Evolutionary conservation across 2,113 vertebrate species (phyloP), one percentile per base, ranked within the genome.

Genomic region (Rhadina sibilatrix): DNA sequence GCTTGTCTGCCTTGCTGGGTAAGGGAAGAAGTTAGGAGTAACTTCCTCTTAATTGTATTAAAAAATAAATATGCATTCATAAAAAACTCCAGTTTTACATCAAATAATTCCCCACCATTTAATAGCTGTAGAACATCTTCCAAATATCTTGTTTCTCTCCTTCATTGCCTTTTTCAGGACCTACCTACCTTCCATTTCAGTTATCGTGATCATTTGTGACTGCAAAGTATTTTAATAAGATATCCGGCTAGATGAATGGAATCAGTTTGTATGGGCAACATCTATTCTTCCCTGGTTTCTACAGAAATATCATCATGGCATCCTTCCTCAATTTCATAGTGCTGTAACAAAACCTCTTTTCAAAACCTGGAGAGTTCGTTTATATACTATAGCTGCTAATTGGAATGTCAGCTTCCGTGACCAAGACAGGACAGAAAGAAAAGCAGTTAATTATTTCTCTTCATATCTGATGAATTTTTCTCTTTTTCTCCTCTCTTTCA

Each of bases 391-490:
- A 91, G 93, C 92, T 95, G 89, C 97, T 98, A 98, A 98, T 98
- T 98, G 98, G 98, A 97, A 98, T 92, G 95, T 97, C 97, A 93
- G 95, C 95, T 96, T 96, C 93, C 35, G 57, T 93, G 93, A 95
- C 94, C 90, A 96, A 96, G 92, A 95, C 96, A 95, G 35, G 87
- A 93, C 85, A 83, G 90, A 96, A 97, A 96, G 97, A 97, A 97
- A 97, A 95, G 95, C 97, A 66, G 96, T 97, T 98, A 98, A 98
- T 98, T 98, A 98, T 97, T 97, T 98, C 97, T 97, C 86, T 95
- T 98, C 96, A 94, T 97, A 98, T 97, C 97, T 97, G 96, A 98
- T 97, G 97, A 97, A 94, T 97, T 97, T 97, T 96, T 91, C 97
- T 83, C 86, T 95, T 97, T 95, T 96, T 90, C 92, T 96, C 65